A percentile compares a stretch with the other conserved stretches of the same genome.
These are phyloP conservation scores for Dynastes hyllus DNA, from an alignment of 2,888 invertebrate genomes.

Conservation along the genomic window DNA sequence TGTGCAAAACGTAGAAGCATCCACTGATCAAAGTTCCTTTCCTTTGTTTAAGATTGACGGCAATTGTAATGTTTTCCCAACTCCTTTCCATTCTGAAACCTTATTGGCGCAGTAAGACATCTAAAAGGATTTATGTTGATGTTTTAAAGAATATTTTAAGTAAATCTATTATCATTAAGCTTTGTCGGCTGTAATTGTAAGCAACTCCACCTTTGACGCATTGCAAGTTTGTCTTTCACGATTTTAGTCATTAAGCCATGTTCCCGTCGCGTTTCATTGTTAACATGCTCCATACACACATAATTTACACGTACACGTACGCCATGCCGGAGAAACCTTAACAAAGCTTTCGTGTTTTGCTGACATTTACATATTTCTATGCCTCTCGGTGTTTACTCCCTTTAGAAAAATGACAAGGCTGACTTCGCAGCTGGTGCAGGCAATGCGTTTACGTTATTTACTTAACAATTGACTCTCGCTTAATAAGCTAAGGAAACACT, in stretches of 20 bases:
- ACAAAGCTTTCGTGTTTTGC: slow-evolving; percentile 33
- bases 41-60: no score
- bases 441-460: not conserved
- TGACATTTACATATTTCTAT: slow-evolving; percentile 34
- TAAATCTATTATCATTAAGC: no score
- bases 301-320: slow-evolving; percentile 16
- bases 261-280: slow-evolving; percentile 37
- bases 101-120: not conserved
- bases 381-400: not conserved
- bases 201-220: not conserved
- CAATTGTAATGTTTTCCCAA: no score
- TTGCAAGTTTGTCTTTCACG: slow-evolving; percentile 8
- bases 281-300: slow-evolving; percentile 27
- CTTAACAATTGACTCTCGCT: not conserved
- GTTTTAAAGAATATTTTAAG: no score
- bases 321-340: not conserved
- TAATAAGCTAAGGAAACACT: no score
- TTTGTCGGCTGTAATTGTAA: not conserved
- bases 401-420: slow-evolving; percentile 1
- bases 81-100: no score
- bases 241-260: slow-evolving; percentile 29
- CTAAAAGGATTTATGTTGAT: not conserved
- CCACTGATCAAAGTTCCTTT: no score
- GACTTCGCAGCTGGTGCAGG: slow-evolving; percentile 2
- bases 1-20: no score